Percentiles rank a stretch among this genome's conserved stretches.
These are phyloP conservation scores for Bubo bubo DNA, from an alignment of 2,113 vertebrate genomes.

Conservation along the genomic window DNA sequence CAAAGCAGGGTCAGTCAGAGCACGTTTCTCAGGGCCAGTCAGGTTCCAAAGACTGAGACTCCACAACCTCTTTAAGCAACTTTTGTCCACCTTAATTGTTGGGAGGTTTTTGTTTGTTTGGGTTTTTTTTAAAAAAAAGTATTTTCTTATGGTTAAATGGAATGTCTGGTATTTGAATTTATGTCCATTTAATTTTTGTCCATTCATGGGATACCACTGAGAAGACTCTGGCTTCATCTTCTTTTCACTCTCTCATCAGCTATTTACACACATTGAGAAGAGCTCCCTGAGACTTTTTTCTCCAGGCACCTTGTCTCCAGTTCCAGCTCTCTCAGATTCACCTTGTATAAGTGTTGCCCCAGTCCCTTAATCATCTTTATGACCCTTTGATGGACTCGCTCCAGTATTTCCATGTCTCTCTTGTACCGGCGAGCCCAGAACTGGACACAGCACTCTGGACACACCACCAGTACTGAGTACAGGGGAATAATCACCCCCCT, in stretches of 20 bases:
- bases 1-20: not conserved
- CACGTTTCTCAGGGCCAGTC: not conserved
- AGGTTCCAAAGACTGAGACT: not conserved
- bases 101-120: not conserved
- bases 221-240: not conserved
- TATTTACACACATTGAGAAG: not conserved
- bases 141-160: not conserved
- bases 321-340: not conserved
- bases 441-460: not conserved
- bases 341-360: not conserved
- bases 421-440: not conserved
- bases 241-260: not conserved
- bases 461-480: not conserved
- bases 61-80: not conserved
- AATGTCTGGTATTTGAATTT: not conserved
- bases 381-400: not conserved
- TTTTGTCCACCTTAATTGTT: not conserved
- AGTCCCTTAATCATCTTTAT: not conserved
- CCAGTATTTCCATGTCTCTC: not conserved
- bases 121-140: not conserved
- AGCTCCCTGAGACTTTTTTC: not conserved
- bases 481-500: not conserved
- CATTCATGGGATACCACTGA: not conserved
- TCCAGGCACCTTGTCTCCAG: not conserved
- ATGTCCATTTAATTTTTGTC: not conserved